Evolutionary conservation across 2,797 vertebrate species (phyloP).

Genomic region (Danio choprae): DNA sequence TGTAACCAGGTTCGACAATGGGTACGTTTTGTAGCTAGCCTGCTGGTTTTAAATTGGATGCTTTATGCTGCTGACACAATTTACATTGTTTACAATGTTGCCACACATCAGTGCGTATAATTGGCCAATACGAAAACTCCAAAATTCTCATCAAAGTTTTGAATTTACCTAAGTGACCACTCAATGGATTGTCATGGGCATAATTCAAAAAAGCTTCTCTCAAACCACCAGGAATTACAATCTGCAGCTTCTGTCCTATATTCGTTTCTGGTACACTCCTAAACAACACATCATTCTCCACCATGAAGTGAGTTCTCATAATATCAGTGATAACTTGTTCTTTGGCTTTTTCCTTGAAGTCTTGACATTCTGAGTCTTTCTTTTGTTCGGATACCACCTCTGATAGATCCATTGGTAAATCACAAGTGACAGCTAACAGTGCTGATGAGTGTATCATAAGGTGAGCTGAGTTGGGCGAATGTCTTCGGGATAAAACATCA

Average conservation of each 20-base stretch:
- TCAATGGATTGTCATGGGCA: not conserved
- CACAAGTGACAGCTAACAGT: not conserved
- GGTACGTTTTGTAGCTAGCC: not conserved
- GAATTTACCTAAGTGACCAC: not conserved
- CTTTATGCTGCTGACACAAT: not conserved
- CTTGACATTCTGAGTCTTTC: not conserved
- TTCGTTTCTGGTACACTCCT: not conserved
- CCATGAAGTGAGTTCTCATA: not conserved
- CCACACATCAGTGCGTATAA: not conserved
- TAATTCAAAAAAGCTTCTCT: not conserved
- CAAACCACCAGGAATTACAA: not conserved
- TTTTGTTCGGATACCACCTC: not conserved
- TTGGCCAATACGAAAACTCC: not conserved
- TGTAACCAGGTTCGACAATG: not conserved
- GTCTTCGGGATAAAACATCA: not conserved
- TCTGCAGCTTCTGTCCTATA: not conserved
- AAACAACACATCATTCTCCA: not conserved
- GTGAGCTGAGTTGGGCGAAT: not conserved
- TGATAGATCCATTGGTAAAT: not conserved
- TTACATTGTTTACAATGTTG: not conserved
- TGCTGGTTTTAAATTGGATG: not conserved
- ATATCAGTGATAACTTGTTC: not conserved
- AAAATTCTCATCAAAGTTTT: not conserved
- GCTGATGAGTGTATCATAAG: not conserved
- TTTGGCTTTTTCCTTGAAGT: not conserved